Evolutionary conservation across 2,888 invertebrate species (phyloP), one percentile per base, ranked within the genome.

Genomic region (Drosophila hamatofila): DNA sequence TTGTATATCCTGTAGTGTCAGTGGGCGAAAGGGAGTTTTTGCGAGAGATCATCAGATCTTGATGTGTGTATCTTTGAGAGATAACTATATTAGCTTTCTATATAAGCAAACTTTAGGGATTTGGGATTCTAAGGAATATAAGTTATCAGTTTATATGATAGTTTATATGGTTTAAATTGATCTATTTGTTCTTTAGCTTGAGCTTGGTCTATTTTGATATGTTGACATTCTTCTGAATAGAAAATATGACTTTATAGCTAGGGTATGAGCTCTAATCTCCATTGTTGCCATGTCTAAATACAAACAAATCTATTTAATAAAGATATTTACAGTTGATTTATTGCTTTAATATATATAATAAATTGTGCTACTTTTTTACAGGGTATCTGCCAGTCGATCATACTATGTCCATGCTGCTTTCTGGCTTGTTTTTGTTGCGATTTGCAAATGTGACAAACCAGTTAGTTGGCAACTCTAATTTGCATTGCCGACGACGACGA

Each of bases 401-500:
- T 8, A n/a, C 30, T 8, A 2, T 16, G 14, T 4, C 16, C 7
- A 0, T 3, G 8, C 11, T 16, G 42, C 30, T 33, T 27, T 46
- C 3, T 37, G 25, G 3, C 12, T 2, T 2, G 33, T 11, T 42
- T 33, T 33, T 21, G 37, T 8, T 49, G 41, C 64, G 64, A 58
- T 61, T 84, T 66, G 79, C 75, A 55, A 75, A 73, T 69, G 70
- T 46, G 58, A 59, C 52, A 81, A 87, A 85, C 90, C 80, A 89
- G 90, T 88, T 82, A 61, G 79, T 82, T 78, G 73, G 75, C 68
- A 74, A 73, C 83, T 78, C 81, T 78, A 78, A 89, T 90, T 90
- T 89, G 90, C 89, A 90, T 89, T 77, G 85, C 44, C 55, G 82
- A 72, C 62, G 51, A 59, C 37, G 56, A 30, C 59, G 30, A 21